Evolutionary conservation across 2,113 vertebrate species (phyloP), one percentile per base, ranked within the genome.

Genomic region (Thunnus maccoyii): DNA sequence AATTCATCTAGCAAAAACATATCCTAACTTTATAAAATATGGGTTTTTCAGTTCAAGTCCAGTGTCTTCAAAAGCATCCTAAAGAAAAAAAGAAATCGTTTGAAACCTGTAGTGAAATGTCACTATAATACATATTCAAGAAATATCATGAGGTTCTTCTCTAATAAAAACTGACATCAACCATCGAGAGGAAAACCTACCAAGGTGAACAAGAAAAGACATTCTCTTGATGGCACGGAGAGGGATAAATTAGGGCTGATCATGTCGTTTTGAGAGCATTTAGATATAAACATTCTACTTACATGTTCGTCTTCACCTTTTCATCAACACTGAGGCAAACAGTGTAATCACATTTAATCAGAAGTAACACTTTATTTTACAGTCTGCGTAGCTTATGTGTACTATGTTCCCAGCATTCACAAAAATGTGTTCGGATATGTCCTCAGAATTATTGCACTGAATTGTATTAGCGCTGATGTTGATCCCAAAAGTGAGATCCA

Each of bases 1-100:
- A 89, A 90, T 87, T 91, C 54, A 89, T 87, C 88, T 91, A 90
- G 81, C 87, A 91, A 92, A 93, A 92, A 89, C 89, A 87, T 78
- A 82, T 78, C 65, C 78, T 86, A 85, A 82, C 76, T 82, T 92
- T 91, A 91, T 89, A 92, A 92, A 93, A 91, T 84, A 82, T 88
- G 67, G 47, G 52, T 41, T 62, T 91, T 90, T 88, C 78, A 84
- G 73, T 78, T 90, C 77, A 86, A 85, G 84, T 92, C 84, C 91
- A 83, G 89, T 90, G 89, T 90, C 74, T 90, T 86, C 47, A 90
- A 87, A 86, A 85, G 73, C 78, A 78, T 87, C 60, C 55, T 55
- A 69, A 78, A 78, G 46, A 66, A 84, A 67, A 76, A 25, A 27
- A 27, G n/a, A 57, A 56, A 71, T 57, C 46, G 15, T 72, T 41